Evolutionary conservation across 2,888 invertebrate species (phyloP).

Genomic region (Syrista parreyssii): DNA sequence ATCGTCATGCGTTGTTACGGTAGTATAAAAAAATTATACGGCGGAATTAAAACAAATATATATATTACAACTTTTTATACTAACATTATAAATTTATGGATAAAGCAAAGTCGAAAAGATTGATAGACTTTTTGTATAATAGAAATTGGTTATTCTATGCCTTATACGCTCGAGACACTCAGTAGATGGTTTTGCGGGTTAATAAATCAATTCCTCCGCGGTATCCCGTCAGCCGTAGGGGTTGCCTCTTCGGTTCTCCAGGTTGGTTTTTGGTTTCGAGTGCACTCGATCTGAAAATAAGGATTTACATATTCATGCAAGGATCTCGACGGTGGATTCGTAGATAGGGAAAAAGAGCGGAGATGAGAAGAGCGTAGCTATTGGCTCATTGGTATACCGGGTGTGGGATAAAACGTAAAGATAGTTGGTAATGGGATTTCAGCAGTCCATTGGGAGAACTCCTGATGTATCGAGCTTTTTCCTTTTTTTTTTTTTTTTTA

Average conservation of each 20-base stretch:
- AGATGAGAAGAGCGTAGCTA: conserved; percentile 26
- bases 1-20: neutral
- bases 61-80: neutral
- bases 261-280: conserved; percentile 64
- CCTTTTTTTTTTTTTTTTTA: neutral
- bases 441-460: conserved; percentile 31
- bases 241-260: conserved; percentile 39
- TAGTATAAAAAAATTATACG: neutral
- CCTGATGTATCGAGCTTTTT: conserved; percentile 38
- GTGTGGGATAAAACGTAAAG: conserved; percentile 34
- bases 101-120: neutral
- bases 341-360: conserved; percentile 9
- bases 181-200: conserved; percentile 36
- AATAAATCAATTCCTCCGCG: conserved; percentile 62
- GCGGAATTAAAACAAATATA: neutral
- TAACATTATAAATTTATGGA: neutral
- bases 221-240: conserved; percentile 25
- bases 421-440: conserved; percentile 64
- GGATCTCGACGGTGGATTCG: conserved; percentile 31
- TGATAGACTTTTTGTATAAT: neutral
- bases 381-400: conserved; percentile 24
- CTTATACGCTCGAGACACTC: conserved; percentile 13
- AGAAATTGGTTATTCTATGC: neutral
- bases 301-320: conserved; percentile 66
- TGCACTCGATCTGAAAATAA: conserved; percentile 65